Evolutionary conservation across 2,888 invertebrate species (phyloP).

Genomic region (Agriopis marginaria): DNA sequence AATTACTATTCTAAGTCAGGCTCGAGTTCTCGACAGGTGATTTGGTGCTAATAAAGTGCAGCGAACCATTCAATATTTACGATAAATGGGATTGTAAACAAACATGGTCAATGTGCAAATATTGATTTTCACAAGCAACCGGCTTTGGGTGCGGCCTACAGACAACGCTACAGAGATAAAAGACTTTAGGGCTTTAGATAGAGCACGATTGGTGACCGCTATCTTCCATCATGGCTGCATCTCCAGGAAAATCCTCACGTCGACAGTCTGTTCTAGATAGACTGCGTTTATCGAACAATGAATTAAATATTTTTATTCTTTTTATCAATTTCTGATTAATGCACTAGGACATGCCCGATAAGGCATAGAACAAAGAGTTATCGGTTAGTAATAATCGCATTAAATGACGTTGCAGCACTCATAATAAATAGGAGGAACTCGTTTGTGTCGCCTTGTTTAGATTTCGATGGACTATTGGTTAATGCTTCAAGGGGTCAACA

Average conservation of each 20-base stretch:
- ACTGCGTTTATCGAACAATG: conserved; percentile 19
- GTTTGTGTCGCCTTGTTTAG: conserved; percentile 37
- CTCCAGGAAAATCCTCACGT: conserved; percentile 21
- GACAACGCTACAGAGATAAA: conserved; percentile 31
- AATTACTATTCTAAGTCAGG: conserved; percentile 5
- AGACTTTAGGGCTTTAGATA: conserved; percentile 38
- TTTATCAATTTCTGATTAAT: conserved; percentile 40
- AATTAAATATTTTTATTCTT: conserved; percentile 31
- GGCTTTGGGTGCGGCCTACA: conserved; percentile 18
- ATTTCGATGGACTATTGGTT: conserved; percentile 28
- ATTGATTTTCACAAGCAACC: conserved; percentile 26
- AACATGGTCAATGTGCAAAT: conserved; percentile 14
- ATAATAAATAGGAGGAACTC: conserved; percentile 35
- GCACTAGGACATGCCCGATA: conserved; percentile 42
- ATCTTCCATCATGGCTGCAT: conserved; percentile 18
- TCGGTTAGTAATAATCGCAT: conserved; percentile 42
- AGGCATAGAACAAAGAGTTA: conserved; percentile 42
- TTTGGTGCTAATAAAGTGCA: conserved; percentile 13
- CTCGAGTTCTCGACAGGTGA: background rate
- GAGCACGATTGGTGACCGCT: conserved; percentile 32
- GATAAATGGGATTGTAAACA: conserved; percentile 34
- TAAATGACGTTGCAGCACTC: conserved; percentile 31
- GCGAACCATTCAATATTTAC: conserved; percentile 11
- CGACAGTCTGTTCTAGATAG: conserved; percentile 15
- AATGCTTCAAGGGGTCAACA: conserved; percentile 36